Conservation (phyloP, 2,888 invertebrate genomes). For the Trilocha varians region DNA sequence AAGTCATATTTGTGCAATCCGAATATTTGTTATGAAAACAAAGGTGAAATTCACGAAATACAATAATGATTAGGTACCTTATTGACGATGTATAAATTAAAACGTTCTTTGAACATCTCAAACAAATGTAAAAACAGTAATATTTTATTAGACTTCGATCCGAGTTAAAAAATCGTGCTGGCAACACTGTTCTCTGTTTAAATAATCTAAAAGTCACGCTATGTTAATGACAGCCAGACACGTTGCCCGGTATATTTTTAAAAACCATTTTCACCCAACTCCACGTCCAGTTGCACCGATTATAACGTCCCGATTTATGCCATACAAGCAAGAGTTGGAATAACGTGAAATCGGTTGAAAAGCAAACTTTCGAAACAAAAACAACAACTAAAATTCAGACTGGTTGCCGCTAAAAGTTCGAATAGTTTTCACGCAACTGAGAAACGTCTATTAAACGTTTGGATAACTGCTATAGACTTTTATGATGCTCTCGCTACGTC, state of each 20-base stretch:
- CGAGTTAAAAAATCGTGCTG: too few relatives aligned
- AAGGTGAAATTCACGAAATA: too few relatives aligned
- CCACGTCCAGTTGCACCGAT: background rate
- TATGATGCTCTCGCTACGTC: slow-evolving; percentile 33
- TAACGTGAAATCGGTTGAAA: slow-evolving; percentile 1
- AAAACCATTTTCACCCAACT: background rate
- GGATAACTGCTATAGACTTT: slow-evolving; percentile 35
- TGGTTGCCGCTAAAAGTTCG: slow-evolving; percentile 21
- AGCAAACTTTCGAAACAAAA: slow-evolving; percentile 15
- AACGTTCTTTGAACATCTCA: too few relatives aligned
- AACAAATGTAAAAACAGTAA: too few relatives aligned
- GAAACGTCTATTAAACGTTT: slow-evolving; percentile 31
- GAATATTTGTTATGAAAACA: too few relatives aligned
- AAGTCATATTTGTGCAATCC: too few relatives aligned
- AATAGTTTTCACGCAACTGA: slow-evolving; percentile 23
- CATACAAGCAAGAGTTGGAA: background rate
- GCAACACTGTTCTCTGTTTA: too few relatives aligned
- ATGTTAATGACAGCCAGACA: too few relatives aligned
- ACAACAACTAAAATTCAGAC: slow-evolving; percentile 19
- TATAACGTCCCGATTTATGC: background rate
- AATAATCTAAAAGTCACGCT: too few relatives aligned
- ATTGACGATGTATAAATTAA: too few relatives aligned
- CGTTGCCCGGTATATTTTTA: background rate
- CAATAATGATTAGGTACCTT: too few relatives aligned
- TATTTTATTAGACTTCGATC: too few relatives aligned